Base-by-base conservation (phyloP, 1,140 invertebrate genomes). In the Cyphomyrmex costatus region DNA sequence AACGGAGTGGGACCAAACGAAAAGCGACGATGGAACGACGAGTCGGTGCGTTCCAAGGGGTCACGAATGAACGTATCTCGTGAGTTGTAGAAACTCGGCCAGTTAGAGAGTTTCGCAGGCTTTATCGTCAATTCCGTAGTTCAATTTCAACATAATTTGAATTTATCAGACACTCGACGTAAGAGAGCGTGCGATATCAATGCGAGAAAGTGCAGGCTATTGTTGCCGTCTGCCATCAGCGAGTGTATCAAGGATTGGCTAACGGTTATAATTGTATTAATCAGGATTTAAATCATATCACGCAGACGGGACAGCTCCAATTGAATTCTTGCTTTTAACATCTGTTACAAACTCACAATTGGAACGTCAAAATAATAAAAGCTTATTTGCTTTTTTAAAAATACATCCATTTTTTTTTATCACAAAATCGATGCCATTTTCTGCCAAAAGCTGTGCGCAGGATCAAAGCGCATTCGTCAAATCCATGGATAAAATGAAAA, bases 1-100 rank as follows among this genome's bases (percentile, higher is more conserved):
- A 87, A 65, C 83, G 56, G 88, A 88, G 84, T 73, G 71, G 77
- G 70, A 58, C 61, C 66, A 70, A 79, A 86, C 46, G 80, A 71
- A 79, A 83, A 71, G 86, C 63, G 74, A 73, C 68, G 76, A 61
- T 66, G 71, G 77, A 61, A 78, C 58, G 74, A 56, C 42, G 76
- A 86, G 73, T 63, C 76, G 61, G 65, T 82, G 58, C 42, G 49
- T 68, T 80, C 51, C 49, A 33, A 86, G 66, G 58, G 66, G 53
- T 71, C 78, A 66, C 49, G 77, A 36, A 42, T 86, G 24, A 76
- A 21, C 71, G 49, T 58, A 46, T 42, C 60, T 63, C 80, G 58
- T 61, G n/a, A 61, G 56, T 77, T 65, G 71, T 63, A 84, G 71
- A 84, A 77, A 77, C 58, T 61, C 51, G 66, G 79, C 51, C 33